These are phyloP conservation scores for Taxidea taxus DNA, from an alignment of 2,113 vertebrate species.

Conservation along the genomic window DNA sequence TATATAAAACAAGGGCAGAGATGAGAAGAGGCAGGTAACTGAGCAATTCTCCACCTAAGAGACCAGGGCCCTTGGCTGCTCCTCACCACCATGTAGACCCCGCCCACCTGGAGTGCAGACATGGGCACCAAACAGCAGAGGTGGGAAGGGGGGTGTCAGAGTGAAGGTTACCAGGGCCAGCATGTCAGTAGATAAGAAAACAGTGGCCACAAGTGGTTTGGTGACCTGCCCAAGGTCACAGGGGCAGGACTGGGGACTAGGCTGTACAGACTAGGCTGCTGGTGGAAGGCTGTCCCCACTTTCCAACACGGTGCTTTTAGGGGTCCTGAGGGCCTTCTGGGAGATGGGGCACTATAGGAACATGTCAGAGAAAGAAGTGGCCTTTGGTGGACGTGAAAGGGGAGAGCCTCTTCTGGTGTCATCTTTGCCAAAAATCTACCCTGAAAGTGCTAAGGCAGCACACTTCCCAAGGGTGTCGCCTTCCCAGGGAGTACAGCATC, in stretches of 20 bases:
- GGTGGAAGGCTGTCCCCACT: background rate
- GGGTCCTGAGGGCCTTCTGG: background rate
- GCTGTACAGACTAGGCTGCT: background rate
- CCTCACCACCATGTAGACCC: background rate
- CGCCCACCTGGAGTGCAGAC: background rate
- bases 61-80: background rate
- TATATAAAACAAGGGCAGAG: background rate
- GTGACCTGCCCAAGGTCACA: background rate
- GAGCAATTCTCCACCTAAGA: background rate
- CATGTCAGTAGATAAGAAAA: background rate
- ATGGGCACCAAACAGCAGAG: background rate
- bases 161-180: background rate
- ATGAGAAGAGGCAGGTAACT: background rate
- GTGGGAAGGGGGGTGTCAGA: background rate
- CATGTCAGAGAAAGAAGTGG: background rate
- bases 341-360: background rate
- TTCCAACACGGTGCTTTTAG: too few species aligned
- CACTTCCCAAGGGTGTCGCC: background rate
- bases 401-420: background rate
- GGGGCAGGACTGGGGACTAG: background rate
- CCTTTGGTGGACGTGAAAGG: background rate
- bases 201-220: background rate
- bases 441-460: background rate
- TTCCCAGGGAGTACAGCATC: rapidly evolving
- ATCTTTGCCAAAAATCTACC: background rate